Evolutionary conservation across 2,888 invertebrate species (phyloP).

Genomic region (Meganola albula): DNA sequence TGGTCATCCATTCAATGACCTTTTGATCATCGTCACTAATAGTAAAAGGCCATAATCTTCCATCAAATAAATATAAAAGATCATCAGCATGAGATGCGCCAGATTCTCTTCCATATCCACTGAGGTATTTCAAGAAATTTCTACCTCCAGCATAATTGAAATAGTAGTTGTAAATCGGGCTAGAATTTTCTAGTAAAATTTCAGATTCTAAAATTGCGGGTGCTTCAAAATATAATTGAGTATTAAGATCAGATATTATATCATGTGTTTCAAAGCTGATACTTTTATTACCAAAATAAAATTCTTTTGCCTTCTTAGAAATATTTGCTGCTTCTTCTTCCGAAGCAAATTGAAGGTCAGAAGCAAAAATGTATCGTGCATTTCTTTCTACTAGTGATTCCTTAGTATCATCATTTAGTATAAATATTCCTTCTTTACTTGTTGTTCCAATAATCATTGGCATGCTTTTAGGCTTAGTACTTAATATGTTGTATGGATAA

Average conservation of each 20-base stretch:
- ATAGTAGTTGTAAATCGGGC: constrained; percentile 52
- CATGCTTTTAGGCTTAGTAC: constrained; percentile 39
- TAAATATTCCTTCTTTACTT: constrained; percentile 53
- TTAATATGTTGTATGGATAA: constrained; percentile 53
- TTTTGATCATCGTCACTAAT: constrained; percentile 39
- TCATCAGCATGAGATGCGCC: constrained; percentile 66
- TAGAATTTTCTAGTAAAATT: constrained; percentile 26
- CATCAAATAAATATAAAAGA: constrained; percentile 56
- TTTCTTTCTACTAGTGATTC: constrained; percentile 41
- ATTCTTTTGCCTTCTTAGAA: constrained; percentile 43
- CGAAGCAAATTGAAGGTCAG: constrained; percentile 52
- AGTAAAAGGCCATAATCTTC: constrained; percentile 44
- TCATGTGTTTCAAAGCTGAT: constrained; percentile 51
- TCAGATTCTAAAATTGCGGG: constrained; percentile 54
- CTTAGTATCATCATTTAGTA: constrained; percentile 29
- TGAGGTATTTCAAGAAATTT: constrained; percentile 46
- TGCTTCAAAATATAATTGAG: constrained; percentile 62
- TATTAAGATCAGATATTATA: constrained; percentile 53
- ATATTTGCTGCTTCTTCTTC: constrained; percentile 41
- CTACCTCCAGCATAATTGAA: constrained; percentile 58
- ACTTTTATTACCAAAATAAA: constrained; percentile 65
- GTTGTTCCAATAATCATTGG: constrained; percentile 51
- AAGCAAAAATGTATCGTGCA: constrained; percentile 52
- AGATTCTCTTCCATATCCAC: constrained; percentile 35
- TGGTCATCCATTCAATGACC: constrained; percentile 52